Conservation (phyloP, 2,888 invertebrate species). For the Formica aserva region DNA sequence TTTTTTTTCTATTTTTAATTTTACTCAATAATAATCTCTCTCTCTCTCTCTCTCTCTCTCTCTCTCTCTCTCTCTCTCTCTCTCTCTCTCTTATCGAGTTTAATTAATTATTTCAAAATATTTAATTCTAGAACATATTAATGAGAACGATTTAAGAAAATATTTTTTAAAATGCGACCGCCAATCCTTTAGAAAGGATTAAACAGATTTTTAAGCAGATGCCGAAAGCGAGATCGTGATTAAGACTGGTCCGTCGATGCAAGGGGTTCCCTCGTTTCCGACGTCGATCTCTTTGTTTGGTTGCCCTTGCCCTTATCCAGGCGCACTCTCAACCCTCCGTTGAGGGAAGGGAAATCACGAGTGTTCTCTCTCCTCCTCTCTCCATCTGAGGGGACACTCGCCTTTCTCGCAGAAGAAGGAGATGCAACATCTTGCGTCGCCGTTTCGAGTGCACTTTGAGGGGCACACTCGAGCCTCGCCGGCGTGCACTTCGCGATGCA, state of each 20-base stretch:
- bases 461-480: slow-evolving; percentile 32
- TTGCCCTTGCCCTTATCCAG: slow-evolving; percentile 72
- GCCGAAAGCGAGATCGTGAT: slow-evolving; percentile 24
- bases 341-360: slow-evolving; percentile 8
- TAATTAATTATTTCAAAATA: not conserved
- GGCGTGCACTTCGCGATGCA: slow-evolving; percentile 42
- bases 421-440: slow-evolving; percentile 41
- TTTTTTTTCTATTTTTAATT: not conserved
- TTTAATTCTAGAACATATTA: not conserved
- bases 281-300: slow-evolving; percentile 64
- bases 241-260: slow-evolving; percentile 1
- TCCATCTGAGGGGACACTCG: not conserved
- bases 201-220: too few relatives aligned
- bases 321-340: slow-evolving; percentile 52
- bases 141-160: not conserved
- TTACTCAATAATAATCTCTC: not conserved
- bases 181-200: too few relatives aligned
- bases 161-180: not conserved
- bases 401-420: not conserved
- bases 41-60: too few relatives aligned
- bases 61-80: too few relatives aligned
- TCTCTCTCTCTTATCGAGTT: not conserved
- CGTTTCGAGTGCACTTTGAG: slow-evolving; percentile 47
- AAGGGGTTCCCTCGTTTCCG: not conserved
- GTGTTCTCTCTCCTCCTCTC: slow-evolving; percentile 24